A percentile compares a stretch with the other conserved stretches of the same genome.
phyloP scores from a whole-genome alignment of 2,797 vertebrate species.

The Spea hammondii region DNA sequence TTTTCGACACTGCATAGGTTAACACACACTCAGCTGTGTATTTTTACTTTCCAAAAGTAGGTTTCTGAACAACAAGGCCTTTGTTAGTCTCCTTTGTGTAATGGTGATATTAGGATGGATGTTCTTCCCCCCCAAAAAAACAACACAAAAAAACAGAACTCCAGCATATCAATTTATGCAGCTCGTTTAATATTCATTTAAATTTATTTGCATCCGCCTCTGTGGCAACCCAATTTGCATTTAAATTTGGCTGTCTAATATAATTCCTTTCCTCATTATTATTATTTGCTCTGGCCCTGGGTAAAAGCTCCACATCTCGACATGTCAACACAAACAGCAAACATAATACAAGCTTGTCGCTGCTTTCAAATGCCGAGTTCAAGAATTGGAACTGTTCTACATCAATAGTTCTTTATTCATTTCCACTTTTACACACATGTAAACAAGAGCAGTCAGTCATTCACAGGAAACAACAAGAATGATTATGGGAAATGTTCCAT shows the following conservation, averaged over 20 bases:
- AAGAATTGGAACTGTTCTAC: conserved; percentile 51
- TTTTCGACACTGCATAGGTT: conserved; percentile 5
- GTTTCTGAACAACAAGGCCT: conserved; percentile 8
- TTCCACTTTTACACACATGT: conserved; percentile 48
- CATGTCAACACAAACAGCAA: conserved; percentile 51
- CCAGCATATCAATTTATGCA: conserved; percentile 51
- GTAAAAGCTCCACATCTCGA: conserved; percentile 43
- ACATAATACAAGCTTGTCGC: conserved; percentile 50
- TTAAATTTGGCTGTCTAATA: conserved; percentile 53
- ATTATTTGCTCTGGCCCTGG: conserved; percentile 52
- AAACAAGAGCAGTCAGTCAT: conserved; percentile 46
- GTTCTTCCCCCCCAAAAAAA: conserved; percentile 10
- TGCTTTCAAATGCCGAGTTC: conserved; percentile 30
- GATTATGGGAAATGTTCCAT: conserved; percentile 43
- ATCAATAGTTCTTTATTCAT: conserved; percentile 49
- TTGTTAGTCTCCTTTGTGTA: conserved; percentile 33
- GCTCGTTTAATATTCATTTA: conserved; percentile 52
- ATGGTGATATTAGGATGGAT: conserved; percentile 42
- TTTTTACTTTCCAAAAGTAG: conserved; percentile 14
- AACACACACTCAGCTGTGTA: conserved; percentile 7
- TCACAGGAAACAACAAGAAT: conserved; percentile 44
- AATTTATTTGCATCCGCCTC: conserved; percentile 46
- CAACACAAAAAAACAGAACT: conserved; percentile 12
- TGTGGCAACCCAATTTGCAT: conserved; percentile 46
- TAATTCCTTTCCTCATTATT: conserved; percentile 53